Evolutionary conservation across 2,797 vertebrate genomes (phyloP), one percentile per base, ranked within the genome.

Genomic region (Anguilla obscura): DNA sequence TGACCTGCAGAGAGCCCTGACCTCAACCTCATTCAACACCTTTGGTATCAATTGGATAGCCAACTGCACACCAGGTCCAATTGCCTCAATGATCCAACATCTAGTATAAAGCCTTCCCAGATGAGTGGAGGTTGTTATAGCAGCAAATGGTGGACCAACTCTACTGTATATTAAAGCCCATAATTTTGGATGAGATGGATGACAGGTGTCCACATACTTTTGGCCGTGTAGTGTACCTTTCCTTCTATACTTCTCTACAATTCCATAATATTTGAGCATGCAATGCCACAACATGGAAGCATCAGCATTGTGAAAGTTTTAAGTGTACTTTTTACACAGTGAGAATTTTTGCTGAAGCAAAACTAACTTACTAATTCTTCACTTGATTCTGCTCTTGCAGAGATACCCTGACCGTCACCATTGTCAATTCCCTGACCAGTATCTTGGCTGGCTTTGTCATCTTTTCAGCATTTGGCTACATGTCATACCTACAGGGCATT

Each of bases 391-490:
- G 30, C 30, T 7, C 63, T 27, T 69, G 24, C 90, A 97, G 96
- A 91, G 96, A 97, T 91, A 95, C 96, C 1, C 90, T 97, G 90
- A 91, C 91, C 1, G 96, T 96, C 89, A 60, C 94, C 88, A 93
- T 96, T 84, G 92, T 93, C 69, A 96, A 97, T 91, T 96, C 96
- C 7, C 0, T 93, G 60, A 97, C 96, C 82, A 96, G 96, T 45
- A 95, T 96, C 90, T 86, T 97, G 58, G 93, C 96, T 56, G 96
- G 96, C 1, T 97, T 97, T 85, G 95, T 96, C 69, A 96, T 97
- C 85, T 97, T 97, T 92, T 96, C 96, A 14, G 96, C 95, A 1
- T 94, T 97, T 45, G 96, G 96, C 12, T 96, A 96, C 91, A 96
- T 96, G 96, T 96, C 96, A 40, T 79, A 96, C 76, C 93, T 96